Percentiles rank a stretch among this genome's conserved stretches.
Conservation (phyloP, 2,797 vertebrate genomes). For the Acanthurus lineatus region DNA sequence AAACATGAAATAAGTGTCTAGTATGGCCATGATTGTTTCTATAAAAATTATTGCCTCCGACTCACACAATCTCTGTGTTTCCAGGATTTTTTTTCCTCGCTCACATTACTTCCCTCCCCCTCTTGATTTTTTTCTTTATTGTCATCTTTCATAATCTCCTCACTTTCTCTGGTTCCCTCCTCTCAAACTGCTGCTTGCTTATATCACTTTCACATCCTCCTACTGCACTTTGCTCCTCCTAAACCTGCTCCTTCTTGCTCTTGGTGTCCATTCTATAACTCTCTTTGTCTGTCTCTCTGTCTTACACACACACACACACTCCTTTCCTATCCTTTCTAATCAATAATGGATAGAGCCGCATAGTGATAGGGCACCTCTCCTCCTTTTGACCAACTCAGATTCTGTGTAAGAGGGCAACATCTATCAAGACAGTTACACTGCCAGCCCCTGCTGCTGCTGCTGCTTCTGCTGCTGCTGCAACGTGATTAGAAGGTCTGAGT, state of each 20-base stretch:
- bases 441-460: conserved; percentile 40
- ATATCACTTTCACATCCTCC: not conserved
- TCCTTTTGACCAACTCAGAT: conserved; percentile 63
- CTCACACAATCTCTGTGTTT: not conserved
- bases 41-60: not conserved
- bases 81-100: too few species aligned
- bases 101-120: too few species aligned
- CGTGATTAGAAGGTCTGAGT: conserved; percentile 45
- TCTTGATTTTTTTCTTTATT: too few species aligned
- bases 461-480: conserved; percentile 42
- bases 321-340: conserved; percentile 43
- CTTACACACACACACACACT: not conserved
- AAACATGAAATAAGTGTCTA: not conserved
- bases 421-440: conserved; percentile 62
- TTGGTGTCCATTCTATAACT: not conserved
- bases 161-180: conserved; percentile 4
- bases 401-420: conserved; percentile 59
- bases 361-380: conserved; percentile 51
- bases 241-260: conserved; percentile 10
- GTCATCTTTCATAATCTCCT: conserved; percentile 1
- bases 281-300: conserved; percentile 9
- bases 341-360: conserved; percentile 68
- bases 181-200: not conserved
- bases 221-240: conserved; percentile 2
- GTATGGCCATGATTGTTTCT: not conserved